These are phyloP conservation scores for Neoascia interrupta DNA, from an alignment of 2,888 invertebrate genomes.

Conservation along the genomic window DNA sequence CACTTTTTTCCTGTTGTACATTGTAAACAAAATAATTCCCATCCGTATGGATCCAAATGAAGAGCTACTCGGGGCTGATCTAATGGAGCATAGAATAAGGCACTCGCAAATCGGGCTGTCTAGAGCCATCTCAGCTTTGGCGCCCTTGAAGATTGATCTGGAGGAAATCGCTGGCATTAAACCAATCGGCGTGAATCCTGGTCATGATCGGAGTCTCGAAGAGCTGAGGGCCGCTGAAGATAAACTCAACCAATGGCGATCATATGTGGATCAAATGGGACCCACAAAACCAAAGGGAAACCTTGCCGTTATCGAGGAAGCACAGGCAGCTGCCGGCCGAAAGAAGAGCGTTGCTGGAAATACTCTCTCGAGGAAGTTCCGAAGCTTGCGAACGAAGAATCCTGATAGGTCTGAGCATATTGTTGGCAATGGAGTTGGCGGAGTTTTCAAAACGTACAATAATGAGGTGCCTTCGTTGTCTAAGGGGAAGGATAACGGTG, in stretches of 20 bases:
- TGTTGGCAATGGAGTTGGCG: slow-evolving; percentile 57
- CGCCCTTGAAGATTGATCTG: slow-evolving; percentile 82
- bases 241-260: slow-evolving; percentile 78
- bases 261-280: slow-evolving; percentile 75
- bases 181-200: slow-evolving; percentile 85
- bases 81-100: slow-evolving; percentile 91
- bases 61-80: slow-evolving; percentile 93
- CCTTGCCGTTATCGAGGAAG: slow-evolving; percentile 8
- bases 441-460: slow-evolving; percentile 74
- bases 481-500: slow-evolving; percentile 73
- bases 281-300: slow-evolving; percentile 67
- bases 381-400: slow-evolving; percentile 62
- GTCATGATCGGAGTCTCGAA: slow-evolving; percentile 79
- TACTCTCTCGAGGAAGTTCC: slow-evolving; percentile 72
- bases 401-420: slow-evolving; percentile 63
- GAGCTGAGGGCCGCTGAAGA: slow-evolving; percentile 77
- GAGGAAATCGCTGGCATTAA: slow-evolving; percentile 76
- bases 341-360: slow-evolving; percentile 72
- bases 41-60: slow-evolving; percentile 93
- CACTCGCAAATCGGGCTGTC: slow-evolving; percentile 85
- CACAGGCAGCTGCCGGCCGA: slow-evolving; percentile 50
- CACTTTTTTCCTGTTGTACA: slow-evolving; percentile 88
- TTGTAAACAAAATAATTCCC: slow-evolving; percentile 88
- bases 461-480: slow-evolving; percentile 73
- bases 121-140: slow-evolving; percentile 86